Conservation (phyloP, 2,113 vertebrate genomes). For the Gyps fulvus region DNA sequence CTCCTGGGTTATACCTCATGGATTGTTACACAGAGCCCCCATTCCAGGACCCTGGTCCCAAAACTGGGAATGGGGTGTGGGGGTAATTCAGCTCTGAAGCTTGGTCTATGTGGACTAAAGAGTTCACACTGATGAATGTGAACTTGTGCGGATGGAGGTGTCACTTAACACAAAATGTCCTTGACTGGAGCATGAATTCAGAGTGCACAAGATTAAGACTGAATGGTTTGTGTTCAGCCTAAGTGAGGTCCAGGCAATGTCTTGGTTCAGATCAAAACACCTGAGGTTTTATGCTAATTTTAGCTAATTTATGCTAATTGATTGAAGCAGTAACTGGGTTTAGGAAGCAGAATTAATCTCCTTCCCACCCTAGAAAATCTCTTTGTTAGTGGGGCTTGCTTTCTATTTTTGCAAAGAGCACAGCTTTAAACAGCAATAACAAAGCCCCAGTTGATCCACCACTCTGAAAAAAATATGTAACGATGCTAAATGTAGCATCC, state of each 20-base stretch:
- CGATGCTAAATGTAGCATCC: fast-evolving
- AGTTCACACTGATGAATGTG: neutral
- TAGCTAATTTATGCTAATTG: neutral
- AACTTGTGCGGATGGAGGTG: neutral
- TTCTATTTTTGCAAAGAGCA: neutral
- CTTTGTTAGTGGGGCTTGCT: neutral
- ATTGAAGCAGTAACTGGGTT: neutral
- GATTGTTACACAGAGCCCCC: fast-evolving
- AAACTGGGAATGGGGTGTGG: no score
- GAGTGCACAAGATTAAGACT: neutral
- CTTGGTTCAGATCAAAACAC: neutral
- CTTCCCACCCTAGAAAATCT: neutral
- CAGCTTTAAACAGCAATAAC: neutral
- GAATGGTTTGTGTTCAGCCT: neutral
- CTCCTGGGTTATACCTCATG: neutral
- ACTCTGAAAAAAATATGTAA: neutral
- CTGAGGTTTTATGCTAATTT: neutral
- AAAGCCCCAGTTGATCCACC: neutral
- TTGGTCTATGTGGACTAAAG: fast-evolving
- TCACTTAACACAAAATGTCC: neutral
- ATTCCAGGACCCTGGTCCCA: neutral
- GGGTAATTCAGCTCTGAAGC: neutral
- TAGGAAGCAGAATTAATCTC: neutral
- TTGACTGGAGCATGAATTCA: neutral
- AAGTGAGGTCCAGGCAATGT: neutral